phyloP scores from a whole-genome alignment of 2,113 vertebrate genomes.

The Ctenodactylus gundi region DNA sequence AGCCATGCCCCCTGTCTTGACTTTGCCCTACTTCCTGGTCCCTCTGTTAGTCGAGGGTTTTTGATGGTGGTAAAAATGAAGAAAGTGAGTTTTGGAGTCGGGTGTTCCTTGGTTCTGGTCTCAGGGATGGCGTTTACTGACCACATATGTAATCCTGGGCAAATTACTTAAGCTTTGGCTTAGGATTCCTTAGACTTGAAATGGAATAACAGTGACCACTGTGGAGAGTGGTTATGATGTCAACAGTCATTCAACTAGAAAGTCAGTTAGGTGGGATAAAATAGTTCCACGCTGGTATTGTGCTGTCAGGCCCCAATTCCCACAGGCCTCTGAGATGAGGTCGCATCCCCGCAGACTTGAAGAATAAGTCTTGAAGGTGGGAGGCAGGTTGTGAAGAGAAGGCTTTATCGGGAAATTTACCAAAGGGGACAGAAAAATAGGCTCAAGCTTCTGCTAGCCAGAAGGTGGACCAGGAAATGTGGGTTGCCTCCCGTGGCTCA shows the following conservation, averaged over 20 bases:
- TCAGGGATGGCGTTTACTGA: neutral
- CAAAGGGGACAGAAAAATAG: no score
- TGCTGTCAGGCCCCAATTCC: no score
- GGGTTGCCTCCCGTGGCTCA: no score
- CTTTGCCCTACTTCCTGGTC: neutral
- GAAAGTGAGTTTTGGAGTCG: neutral
- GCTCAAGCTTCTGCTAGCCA: no score
- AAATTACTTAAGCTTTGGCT: neutral
- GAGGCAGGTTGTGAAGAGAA: no score
- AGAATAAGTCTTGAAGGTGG: no score
- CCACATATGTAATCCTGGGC: neutral
- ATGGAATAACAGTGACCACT: neutral
- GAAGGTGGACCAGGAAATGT: no score
- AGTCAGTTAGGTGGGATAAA: neutral
- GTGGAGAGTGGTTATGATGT: neutral
- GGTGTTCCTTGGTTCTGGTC: neutral
- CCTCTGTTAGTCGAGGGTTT: neutral
- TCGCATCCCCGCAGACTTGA: no score
- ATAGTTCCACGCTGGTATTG: neutral
- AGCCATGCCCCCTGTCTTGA: neutral
- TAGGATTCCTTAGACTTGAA: neutral
- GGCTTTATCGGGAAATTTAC: no score
- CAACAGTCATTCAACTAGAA: neutral
- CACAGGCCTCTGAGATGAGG: no score
- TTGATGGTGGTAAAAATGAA: neutral